Evolutionary conservation across 2,888 invertebrate species (phyloP), one percentile per base, ranked within the genome.

Genomic region (Caenorhabditis sp.): DNA sequence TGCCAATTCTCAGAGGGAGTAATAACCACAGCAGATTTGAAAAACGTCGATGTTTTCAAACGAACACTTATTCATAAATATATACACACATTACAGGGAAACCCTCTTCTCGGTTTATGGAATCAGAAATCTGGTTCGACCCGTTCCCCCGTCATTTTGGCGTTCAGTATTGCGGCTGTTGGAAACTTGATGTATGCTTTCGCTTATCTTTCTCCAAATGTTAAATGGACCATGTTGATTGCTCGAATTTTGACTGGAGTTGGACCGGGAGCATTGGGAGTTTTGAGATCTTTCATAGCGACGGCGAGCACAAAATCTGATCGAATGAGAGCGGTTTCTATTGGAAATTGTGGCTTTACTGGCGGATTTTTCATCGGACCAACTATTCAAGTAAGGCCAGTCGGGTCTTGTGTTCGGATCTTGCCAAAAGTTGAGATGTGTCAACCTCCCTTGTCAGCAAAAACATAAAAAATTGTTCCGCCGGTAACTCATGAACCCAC

Each of bases 361-460:
- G 66, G 66, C 10, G 81, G 81, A 17, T 76, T 81, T 43, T 70
- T 76, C 49, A 31, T 81, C 1, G 81, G 81, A 3, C 81, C 81
- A 12, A 76, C 68, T 27, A 62, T 79, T 31, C 81, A 81, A 69
- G 79, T 80, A 31, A 6, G 5, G n/a, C n/a, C n/a, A n/a, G n/a
- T n/a, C n/a, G n/a, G n/a, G 53, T 24, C n/a, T 19, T 12, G 8
- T n/a, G n/a, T n/a, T n/a, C n/a, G n/a, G n/a, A n/a, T n/a, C n/a
- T n/a, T n/a, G n/a, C n/a, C 19, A 8, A 23, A 23, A 51, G 2
- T n/a, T 12, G 36, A 57, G 3, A 55, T 58, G 21, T n/a, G n/a
- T n/a, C n/a, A n/a, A n/a, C n/a, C n/a, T n/a, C n/a, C n/a, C n/a
- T n/a, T n/a, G n/a, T n/a, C n/a, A n/a, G n/a, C n/a, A n/a, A n/a